A percentile compares a stretch with the other conserved stretches of the same genome.
phyloP scores from a whole-genome alignment of 2,888 invertebrate genomes.

The Disparrhopalites patrizii region DNA sequence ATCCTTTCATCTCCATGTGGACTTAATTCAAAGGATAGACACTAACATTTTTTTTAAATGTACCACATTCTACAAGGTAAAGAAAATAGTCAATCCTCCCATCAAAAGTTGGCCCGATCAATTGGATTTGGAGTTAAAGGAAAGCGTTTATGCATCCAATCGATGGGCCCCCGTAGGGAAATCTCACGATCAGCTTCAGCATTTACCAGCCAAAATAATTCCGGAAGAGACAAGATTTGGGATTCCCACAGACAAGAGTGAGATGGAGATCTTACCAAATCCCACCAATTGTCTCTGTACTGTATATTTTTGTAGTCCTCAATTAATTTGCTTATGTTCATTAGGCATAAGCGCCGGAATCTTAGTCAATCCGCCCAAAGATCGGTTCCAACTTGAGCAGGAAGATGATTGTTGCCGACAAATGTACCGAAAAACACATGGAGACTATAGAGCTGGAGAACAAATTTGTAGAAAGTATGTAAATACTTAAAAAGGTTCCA shows the following conservation, averaged over 20 bases:
- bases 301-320: no score
- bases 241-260: conserved; percentile 37
- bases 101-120: conserved; percentile 54
- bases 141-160: conserved; percentile 55
- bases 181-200: conserved; percentile 53
- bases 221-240: conserved; percentile 53
- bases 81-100: conserved; percentile 51
- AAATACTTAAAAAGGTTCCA: background rate
- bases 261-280: no score
- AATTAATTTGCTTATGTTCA: no score
- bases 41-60: background rate
- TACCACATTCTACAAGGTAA: conserved; percentile 41
- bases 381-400: conserved; percentile 51
- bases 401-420: conserved; percentile 53
- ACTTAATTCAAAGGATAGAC: background rate
- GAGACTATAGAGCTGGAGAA: conserved; percentile 55
- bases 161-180: conserved; percentile 55
- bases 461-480: conserved; percentile 52
- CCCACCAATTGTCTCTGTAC: no score
- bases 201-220: conserved; percentile 54
- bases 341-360: conserved; percentile 33
- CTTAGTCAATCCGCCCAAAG: conserved; percentile 53
- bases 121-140: conserved; percentile 54
- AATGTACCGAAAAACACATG: conserved; percentile 55
- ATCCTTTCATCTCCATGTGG: background rate